These are phyloP conservation scores for Hyphantria cunea DNA, from an alignment of 1,140 invertebrate species.

Conservation along the genomic window DNA sequence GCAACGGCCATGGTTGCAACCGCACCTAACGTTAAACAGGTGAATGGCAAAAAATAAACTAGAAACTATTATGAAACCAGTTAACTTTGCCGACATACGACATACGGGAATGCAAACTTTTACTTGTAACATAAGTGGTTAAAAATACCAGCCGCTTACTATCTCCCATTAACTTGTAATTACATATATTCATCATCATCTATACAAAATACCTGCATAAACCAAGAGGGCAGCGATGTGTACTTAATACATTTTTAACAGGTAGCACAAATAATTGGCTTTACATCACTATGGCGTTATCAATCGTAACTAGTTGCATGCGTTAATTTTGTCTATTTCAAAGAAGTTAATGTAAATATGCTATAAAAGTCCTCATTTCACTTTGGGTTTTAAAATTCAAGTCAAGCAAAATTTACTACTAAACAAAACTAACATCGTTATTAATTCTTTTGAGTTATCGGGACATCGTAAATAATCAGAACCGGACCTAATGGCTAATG, in stretches of 20 bases:
- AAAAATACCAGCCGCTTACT: slow-evolving; percentile 52
- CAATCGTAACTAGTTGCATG: too few relatives aligned
- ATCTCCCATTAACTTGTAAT: slow-evolving; percentile 12
- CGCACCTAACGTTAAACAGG: slow-evolving; percentile 53
- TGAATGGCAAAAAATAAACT: slow-evolving; percentile 74
- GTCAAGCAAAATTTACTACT: neutral
- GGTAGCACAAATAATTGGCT: too few relatives aligned
- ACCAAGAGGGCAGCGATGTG: neutral
- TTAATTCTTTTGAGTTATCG: neutral
- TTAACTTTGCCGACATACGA: slow-evolving; percentile 45
- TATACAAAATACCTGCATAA: slow-evolving; percentile 3
- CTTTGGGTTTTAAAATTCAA: neutral
- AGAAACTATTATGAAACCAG: slow-evolving; percentile 68
- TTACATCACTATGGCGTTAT: too few relatives aligned
- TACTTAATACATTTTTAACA: neutral
- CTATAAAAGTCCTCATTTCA: too few relatives aligned
- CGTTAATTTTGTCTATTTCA: too few relatives aligned
- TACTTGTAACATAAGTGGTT: slow-evolving; percentile 74
- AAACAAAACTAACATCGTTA: neutral
- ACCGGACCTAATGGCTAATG: too few relatives aligned
- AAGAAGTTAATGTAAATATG: too few relatives aligned
- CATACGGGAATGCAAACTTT: slow-evolving; percentile 72
- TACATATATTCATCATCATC: slow-evolving; percentile 3
- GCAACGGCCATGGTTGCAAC: slow-evolving; percentile 44
- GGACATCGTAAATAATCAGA: too few relatives aligned